Evolutionary conservation across 2,797 vertebrate species (phyloP).

Genomic region (Steatocranus sp.): DNA sequence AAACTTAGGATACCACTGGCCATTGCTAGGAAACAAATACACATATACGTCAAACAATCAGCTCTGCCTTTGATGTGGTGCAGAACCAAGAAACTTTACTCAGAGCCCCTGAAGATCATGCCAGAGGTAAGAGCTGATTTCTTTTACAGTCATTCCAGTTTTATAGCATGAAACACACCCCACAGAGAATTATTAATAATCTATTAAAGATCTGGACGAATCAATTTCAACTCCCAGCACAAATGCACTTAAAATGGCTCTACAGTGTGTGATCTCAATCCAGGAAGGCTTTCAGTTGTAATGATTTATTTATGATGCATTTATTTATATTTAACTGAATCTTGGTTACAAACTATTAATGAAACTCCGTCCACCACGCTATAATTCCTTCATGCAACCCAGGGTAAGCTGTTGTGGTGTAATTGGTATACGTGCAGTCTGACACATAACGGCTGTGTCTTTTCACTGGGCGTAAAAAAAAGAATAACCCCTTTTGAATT

Average conservation of each 20-base stretch:
- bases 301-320: not conserved
- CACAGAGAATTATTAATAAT: not conserved
- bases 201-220: not conserved
- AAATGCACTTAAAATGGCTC: not conserved
- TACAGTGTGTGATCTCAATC: not conserved
- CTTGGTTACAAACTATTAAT: not conserved
- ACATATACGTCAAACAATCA: conserved; percentile 10
- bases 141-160: conserved; percentile 5
- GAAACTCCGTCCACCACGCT: not conserved
- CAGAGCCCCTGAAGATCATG: not conserved
- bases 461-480: not conserved
- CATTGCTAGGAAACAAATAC: conserved; percentile 33
- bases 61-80: conserved; percentile 10
- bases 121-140: conserved; percentile 15
- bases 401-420: not conserved
- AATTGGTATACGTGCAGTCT: not conserved
- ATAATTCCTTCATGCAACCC: not conserved
- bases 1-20: conserved; percentile 20
- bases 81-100: conserved; percentile 16
- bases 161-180: conserved; percentile 1
- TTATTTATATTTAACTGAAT: not conserved
- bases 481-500: not conserved
- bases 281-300: not conserved
- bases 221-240: not conserved
- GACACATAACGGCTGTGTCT: not conserved